Evolutionary conservation across 1,140 invertebrate species (phyloP), one percentile per base, ranked within the genome.

Genomic region (Notospermus geniculatus): DNA sequence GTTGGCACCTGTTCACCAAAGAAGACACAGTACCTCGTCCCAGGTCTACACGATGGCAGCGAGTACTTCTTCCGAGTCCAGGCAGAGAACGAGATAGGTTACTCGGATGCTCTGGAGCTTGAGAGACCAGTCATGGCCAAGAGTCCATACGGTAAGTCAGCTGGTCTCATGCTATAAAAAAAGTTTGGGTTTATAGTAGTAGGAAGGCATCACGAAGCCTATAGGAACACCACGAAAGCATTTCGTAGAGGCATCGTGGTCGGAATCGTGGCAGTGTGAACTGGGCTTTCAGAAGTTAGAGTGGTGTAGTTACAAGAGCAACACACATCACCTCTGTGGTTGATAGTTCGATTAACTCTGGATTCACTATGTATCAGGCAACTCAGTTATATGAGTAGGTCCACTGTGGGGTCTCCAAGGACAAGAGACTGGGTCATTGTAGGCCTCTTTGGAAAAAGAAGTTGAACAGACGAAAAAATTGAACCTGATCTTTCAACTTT

Each of bases 41-140:
- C 70, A 57, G 70, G 72, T 45, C 83, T 97, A 1, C 90, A 93
- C 68, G 93, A 95, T 83, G 84, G 93, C 91, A 86, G 94, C 41
- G 91, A 95, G 72, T 99, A 99, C 81, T 93, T 97, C 80, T 97
- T 97, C 75, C 93, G 90, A 0, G 82, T 98, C 0, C 67, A 61
- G 45, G 77, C 78, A 22, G 78, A 78, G 57, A 80, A 80, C 61
- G 68, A 73, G 52, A 61, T 71, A 23, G 78, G 76, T n/a, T 50
- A 59, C 30, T 74, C 74, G 64, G 69, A 72, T 61, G 69, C 76
- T 25, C 64, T 78, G 30, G 75, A 77, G 61, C 73, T 72, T 63
- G 71, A 76, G 52, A 63, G 70, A 59, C 62, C 76, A 28, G 66
- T 77, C 22, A 65, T 71, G 22, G 71, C 74, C 36, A 76, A 71